Evolutionary conservation across 2,113 vertebrate genomes (phyloP), one percentile per base, ranked within the genome.

Genomic region (Amia ocellicauda): DNA sequence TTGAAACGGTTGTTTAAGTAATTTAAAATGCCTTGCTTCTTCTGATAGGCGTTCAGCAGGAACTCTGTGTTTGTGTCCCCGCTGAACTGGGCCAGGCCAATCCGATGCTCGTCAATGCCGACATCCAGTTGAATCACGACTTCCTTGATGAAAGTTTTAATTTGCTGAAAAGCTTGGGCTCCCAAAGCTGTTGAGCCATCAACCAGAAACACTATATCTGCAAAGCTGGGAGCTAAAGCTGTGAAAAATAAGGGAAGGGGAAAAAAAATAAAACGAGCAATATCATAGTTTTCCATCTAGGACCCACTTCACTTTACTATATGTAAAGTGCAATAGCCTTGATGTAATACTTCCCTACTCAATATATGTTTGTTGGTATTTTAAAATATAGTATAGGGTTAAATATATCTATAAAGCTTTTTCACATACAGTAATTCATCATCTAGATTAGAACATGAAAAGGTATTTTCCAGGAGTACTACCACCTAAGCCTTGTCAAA

Each of bases 201-300:
- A 10, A 92, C 63, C 47, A 94, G 82, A 74, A 94, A 90, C 71
- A 93, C 78, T 20, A 96, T 76, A 51, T 95, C 93, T 22, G 81
- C 78, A 77, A 85, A 90, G 41, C 10, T 77, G 66, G 87, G 80
- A 9, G 63, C 55, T 65, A 87, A 78, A 2, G 83, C 88, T 80
- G 77, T 72, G 86, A 74, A n/a, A 29, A 43, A n/a, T n/a, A 52
- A 61, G 49, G 40, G 19, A 13, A 19, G 51, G 4, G 49, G 20
- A 66, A 2, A 52, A 24, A 66, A 57, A 59, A 9, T 22, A 43
- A 60, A 9, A 42, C n/a, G n/a, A n/a, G n/a, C n/a, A n/a, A n/a
- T n/a, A n/a, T n/a, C n/a, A n/a, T n/a, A n/a, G n/a, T n/a, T n/a
- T n/a, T n/a, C n/a, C n/a, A n/a, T n/a, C n/a, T n/a, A n/a, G n/a